Conservation (phyloP, 2,113 vertebrate species). For the Danio rerio region DNA sequence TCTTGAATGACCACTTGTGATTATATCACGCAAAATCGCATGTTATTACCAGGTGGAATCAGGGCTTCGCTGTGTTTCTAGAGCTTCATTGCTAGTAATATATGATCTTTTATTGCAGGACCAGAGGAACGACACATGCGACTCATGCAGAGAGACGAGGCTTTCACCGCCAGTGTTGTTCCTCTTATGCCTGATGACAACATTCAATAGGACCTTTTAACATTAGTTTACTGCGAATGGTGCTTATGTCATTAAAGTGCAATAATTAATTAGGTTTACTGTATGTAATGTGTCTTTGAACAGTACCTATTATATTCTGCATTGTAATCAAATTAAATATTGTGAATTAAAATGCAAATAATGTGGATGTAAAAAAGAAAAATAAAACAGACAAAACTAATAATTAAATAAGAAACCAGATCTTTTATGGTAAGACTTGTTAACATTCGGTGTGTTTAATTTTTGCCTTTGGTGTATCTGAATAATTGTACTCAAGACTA, state of each 20-base stretch:
- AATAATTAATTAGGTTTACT: not conserved
- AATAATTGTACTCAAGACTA: not conserved
- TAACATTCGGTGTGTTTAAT: not conserved
- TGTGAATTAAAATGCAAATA: not conserved
- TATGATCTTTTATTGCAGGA: conserved; percentile 31
- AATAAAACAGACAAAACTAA: too few species aligned
- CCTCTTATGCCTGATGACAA: conserved; percentile 38
- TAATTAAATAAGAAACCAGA: too few species aligned
- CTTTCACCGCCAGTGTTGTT: conserved; percentile 45
- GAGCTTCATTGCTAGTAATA: too few species aligned
- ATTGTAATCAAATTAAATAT: not conserved
- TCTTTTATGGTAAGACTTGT: too few species aligned
- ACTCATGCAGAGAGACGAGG: conserved; percentile 50
- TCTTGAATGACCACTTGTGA: too few species aligned
- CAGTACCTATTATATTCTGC: not conserved
- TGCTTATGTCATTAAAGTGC: not conserved
- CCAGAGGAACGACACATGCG: conserved; percentile 21
- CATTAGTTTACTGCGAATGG: not conserved
- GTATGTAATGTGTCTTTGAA: not conserved
- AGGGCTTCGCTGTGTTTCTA: too few species aligned
- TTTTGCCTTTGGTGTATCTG: not conserved
- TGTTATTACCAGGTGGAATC: too few species aligned
- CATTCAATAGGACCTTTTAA: not conserved
- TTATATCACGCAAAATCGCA: too few species aligned
- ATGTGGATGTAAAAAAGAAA: too few species aligned